phyloP scores from a whole-genome alignment of 1,140 invertebrate species.

The Campoletis sonorensis region DNA sequence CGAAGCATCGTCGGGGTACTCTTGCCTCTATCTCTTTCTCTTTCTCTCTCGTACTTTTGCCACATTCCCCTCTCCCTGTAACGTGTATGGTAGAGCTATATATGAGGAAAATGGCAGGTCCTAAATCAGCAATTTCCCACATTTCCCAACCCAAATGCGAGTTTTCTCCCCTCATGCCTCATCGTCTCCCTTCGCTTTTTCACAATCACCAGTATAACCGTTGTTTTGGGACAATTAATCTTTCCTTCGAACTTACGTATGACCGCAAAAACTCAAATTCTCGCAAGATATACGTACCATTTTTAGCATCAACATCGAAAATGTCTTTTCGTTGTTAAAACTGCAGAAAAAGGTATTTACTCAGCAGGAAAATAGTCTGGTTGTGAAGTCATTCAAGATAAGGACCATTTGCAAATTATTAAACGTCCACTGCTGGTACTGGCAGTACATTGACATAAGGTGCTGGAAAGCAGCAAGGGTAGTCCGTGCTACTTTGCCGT shows the following conservation, averaged over 20 bases:
- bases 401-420: slow-evolving; percentile 43
- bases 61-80: slow-evolving; percentile 16
- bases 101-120: slow-evolving; percentile 69
- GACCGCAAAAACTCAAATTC: neutral
- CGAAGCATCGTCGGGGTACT: slow-evolving; percentile 52
- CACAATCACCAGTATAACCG: neutral
- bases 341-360: neutral
- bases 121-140: slow-evolving; percentile 73
- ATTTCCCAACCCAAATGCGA: slow-evolving; percentile 47
- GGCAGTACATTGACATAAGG: slow-evolving; percentile 3
- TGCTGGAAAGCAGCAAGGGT: neutral
- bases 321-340: neutral
- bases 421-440: slow-evolving; percentile 35
- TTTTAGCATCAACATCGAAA: neutral
- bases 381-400: slow-evolving; percentile 21
- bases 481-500: slow-evolving; percentile 59
- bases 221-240: slow-evolving; percentile 1
- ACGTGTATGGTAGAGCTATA: slow-evolving; percentile 56
- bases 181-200: slow-evolving; percentile 10
- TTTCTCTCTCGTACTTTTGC: slow-evolving; percentile 6
- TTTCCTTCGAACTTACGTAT: neutral
- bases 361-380: neutral
- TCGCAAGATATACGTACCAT: neutral
- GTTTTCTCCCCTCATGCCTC: slow-evolving; percentile 7
- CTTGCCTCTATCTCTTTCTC: slow-evolving; percentile 35